Percentiles rank a stretch among this genome's conserved stretches.
These are phyloP conservation scores for Pogonocherus hispidulus DNA, from an alignment of 2,888 invertebrate genomes.

Conservation along the genomic window DNA sequence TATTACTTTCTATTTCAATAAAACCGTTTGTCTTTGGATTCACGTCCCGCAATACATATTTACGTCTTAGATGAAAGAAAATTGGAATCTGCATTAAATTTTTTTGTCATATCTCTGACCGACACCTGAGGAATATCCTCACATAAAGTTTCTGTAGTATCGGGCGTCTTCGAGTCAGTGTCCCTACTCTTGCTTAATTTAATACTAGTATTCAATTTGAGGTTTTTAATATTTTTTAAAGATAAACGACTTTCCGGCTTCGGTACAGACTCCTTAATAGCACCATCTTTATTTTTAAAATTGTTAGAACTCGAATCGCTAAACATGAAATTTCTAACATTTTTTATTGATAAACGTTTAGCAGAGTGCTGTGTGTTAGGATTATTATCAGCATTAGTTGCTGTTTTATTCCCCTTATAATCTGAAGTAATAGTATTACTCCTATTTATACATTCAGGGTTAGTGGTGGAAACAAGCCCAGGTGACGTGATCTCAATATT, in stretches of 20 bases:
- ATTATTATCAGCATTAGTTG: not conserved
- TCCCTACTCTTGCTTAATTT: not conserved
- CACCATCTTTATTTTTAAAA: not conserved
- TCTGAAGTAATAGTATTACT: slow-evolving; percentile 61
- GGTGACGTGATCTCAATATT: slow-evolving; percentile 72
- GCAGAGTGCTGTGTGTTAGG: not conserved
- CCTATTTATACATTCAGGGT: slow-evolving; percentile 71
- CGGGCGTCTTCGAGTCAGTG: slow-evolving; percentile 40
- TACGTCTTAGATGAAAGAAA: not conserved
- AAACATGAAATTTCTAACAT: slow-evolving; percentile 1
- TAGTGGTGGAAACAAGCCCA: slow-evolving; percentile 77
- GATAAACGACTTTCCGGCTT: slow-evolving; percentile 28
- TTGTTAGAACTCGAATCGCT: not conserved
- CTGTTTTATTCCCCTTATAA: slow-evolving; percentile 34
- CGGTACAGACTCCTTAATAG: not conserved
- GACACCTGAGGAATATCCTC: slow-evolving; percentile 34
- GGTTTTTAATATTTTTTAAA: slow-evolving; percentile 32
- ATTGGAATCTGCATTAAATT: slow-evolving; percentile 1
- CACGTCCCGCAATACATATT: not conserved
- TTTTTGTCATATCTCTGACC: slow-evolving; percentile 28
- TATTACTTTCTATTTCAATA: no score
- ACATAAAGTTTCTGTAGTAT: slow-evolving; percentile 52
- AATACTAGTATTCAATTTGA: slow-evolving; percentile 24
- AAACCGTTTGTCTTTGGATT: not conserved
- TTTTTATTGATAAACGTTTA: slow-evolving; percentile 30